Base-by-base conservation (phyloP, 2,888 invertebrate species). In the Isoperla grammatica region DNA sequence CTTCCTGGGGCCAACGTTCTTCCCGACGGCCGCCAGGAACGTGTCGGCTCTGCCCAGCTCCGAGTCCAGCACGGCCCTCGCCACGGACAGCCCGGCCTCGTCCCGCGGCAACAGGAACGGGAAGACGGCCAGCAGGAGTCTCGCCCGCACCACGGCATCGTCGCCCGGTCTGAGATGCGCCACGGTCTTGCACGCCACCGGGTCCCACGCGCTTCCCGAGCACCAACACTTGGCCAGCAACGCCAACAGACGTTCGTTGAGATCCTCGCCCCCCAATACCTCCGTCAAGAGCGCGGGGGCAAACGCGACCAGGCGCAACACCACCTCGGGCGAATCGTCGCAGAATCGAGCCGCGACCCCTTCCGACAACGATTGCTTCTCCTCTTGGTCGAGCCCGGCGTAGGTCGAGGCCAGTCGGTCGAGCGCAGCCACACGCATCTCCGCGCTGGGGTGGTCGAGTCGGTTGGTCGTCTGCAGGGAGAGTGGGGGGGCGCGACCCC, bases 371-470 rank as follows among this genome's bases (percentile, higher is more conserved):
- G 11, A 5, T 15, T 45, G 6, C 17, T 11, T 17, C 19, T 45
- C 15, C 5, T 8, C 29, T 6, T 8, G 17, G 46, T 12, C 20
- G 4, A 39, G 19, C 8, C 39, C 39, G 9, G 53, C 37, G 39
- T 39, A 53, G 4, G 6, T 13, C 12, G 5, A 9, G n/a, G 11
- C 15, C n/a, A 93, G 74, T 64, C 81, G 81, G 65, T 82, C 77
- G 0, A 92, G 76, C 0, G 89, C 90, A 67, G 81, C 76, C 1
- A 81, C 74, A 64, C 94, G 80, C 56, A 88, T 77, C 49, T 80
- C 74, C 0, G 84, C 72, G 67, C 82, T 85, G 0, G 84, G 76
- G 72, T 94, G 89, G 67, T 89, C 87, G 0, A 93, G 39, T 19
- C 15, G 42, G 12, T 40, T 29, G 5, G 8, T 8, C 4, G 29